Conservation (phyloP, 2,797 vertebrate species). For the Limosa lapponica region DNA sequence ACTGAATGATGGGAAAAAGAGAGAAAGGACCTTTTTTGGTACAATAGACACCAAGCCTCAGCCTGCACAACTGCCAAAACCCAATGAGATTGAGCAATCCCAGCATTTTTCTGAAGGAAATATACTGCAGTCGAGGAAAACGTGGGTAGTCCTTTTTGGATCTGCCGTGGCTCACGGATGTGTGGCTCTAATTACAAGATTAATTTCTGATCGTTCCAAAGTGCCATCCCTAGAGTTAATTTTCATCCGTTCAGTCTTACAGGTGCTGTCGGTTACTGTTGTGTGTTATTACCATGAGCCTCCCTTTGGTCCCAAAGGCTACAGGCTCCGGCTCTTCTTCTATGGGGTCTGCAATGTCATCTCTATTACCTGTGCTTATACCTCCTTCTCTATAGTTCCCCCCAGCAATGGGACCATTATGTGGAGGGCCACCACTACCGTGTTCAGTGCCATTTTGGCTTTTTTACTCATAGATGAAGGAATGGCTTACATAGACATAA, state of each 20-base stretch:
- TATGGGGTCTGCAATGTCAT: constrained; percentile 94
- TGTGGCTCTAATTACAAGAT: constrained; percentile 89
- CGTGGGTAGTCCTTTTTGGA: constrained; percentile 89
- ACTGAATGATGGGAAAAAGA: constrained; percentile 81
- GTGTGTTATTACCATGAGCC: constrained; percentile 90
- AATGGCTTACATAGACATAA: constrained; percentile 85
- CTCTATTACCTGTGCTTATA: constrained; percentile 95
- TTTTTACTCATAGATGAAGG: constrained; percentile 94
- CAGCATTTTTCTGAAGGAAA: constrained; percentile 89
- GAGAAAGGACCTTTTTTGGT: constrained; percentile 85
- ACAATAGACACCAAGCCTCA: constrained; percentile 83
- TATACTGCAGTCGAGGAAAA: constrained; percentile 87
- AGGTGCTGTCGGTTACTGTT: constrained; percentile 86
- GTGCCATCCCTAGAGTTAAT: constrained; percentile 94
- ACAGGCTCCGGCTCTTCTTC: constrained; percentile 89
- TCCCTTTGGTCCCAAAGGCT: constrained; percentile 91
- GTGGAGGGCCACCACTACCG: constrained; percentile 94
- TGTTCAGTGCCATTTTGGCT: constrained; percentile 90
- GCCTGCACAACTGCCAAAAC: constrained; percentile 72
- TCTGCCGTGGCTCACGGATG: constrained; percentile 92
- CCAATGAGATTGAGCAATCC: constrained; percentile 82
- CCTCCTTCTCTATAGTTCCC: constrained; percentile 92
- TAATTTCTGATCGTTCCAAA: constrained; percentile 89
- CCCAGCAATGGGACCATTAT: constrained; percentile 90
- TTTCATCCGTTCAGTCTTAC: constrained; percentile 90